Percentiles rank a stretch among this genome's conserved stretches.
phyloP scores from a whole-genome alignment of 92 coral and sea anemone species.

The Anthopleura xanthogrammica region DNA sequence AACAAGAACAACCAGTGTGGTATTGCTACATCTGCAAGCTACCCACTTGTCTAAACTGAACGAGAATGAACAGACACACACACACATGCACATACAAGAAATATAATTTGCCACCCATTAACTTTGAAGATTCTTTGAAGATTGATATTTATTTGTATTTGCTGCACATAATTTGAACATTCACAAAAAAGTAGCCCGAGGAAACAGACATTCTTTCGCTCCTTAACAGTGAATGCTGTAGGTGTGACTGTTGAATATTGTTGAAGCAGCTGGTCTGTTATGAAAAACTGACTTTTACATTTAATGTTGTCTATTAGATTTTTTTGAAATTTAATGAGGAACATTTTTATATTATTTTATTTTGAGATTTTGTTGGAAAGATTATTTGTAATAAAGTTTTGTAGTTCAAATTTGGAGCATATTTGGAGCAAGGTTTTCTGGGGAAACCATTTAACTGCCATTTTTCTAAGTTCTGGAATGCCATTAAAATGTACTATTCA shows the following conservation, averaged over 20 bases:
- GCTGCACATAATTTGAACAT: neutral
- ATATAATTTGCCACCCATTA: neutral
- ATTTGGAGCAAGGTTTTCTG: neutral
- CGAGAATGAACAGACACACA: neutral
- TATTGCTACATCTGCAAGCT: conserved; percentile 78
- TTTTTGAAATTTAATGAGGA: neutral
- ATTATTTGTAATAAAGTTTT: neutral
- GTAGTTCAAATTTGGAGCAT: too few species aligned
- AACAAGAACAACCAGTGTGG: conserved; percentile 96
- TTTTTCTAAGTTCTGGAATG: neutral
- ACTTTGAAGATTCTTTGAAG: neutral
- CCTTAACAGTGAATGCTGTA: too few species aligned
- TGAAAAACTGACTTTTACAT: neutral
- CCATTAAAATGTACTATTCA: neutral
- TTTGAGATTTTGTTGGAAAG: neutral
- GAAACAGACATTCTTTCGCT: neutral
- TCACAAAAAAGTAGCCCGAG: neutral
- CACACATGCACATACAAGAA: neutral
- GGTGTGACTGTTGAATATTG: neutral
- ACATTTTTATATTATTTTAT: neutral
- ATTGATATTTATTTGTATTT: neutral
- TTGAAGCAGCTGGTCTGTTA: conserved; percentile 1
- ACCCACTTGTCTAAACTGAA: conserved; percentile 68
- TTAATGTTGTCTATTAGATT: neutral
- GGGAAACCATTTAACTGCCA: neutral